Evolutionary conservation across 2,797 vertebrate species (phyloP), one percentile per base, ranked within the genome.

Genomic region (Poeciliopsis paucimaculata): DNA sequence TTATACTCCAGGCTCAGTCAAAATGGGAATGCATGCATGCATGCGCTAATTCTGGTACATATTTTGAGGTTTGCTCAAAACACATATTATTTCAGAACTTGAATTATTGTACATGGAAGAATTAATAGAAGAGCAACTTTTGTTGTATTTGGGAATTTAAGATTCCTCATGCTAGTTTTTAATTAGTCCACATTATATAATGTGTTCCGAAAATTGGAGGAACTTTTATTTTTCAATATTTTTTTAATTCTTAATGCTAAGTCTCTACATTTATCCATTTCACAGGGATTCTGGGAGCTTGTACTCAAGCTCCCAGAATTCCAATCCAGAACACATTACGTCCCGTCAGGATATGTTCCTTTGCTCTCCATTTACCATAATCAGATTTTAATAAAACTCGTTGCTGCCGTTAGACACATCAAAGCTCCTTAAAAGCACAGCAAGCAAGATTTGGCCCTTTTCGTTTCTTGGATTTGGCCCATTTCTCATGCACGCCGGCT

Each of bases 381-480:
- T 71, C n/a, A 68, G n/a, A 57, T 57, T 57, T 28, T 28, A 57
- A 57, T 57, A 66, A 78, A 68, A 75, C 36, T 26, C 36, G 3
- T 20, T 68, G 45, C 31, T 83, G 16, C 71, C 46, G 49, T 68
- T 82, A 20, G 18, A 55, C 72, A n/a, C 23, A 78, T 0, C n/a
- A 70, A 46, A 11, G 9, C 78, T 34, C 68, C 51, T 77, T 76
- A 10, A 62, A 80, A 55, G 8, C 41, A 68, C 68, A 77, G 74
- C 79, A 53, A 77, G 82, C 80, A 81, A 76, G 28, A 60, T 88
- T 82, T 74, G 77, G 79, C 71, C 76, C 78, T 84, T 53, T 87
- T 87, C 62, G 47, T 88, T 82, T 72, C 84, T 81, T 20, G 36
- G 41, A 39, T 86, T 82, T 64, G 57, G 79, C 75, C 51, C 76